These are phyloP conservation scores for Anagrus nilaparvatae DNA, from an alignment of 1,140 invertebrate species.

Conservation along the genomic window DNA sequence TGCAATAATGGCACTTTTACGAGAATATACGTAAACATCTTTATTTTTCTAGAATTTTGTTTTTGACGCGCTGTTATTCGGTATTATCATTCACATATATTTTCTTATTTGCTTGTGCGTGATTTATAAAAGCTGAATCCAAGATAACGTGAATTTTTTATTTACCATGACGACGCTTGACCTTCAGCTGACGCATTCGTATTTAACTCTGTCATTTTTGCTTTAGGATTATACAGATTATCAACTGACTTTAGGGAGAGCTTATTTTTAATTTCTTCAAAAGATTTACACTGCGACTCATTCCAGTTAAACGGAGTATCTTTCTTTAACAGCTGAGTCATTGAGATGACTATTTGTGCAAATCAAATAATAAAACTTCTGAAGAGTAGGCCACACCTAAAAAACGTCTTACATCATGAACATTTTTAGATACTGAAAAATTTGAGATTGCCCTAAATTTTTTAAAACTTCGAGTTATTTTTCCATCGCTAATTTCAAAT, in stretches of 20 bases:
- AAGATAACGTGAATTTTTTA: no score
- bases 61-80: no score
- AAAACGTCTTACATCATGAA: slow-evolving; percentile 35
- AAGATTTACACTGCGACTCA: not conserved
- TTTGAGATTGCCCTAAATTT: slow-evolving; percentile 31
- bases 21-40: no score
- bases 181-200: slow-evolving; percentile 18
- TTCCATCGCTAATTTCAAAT: no score
- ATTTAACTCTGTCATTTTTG: slow-evolving; percentile 15
- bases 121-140: no score
- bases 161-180: slow-evolving; percentile 11
- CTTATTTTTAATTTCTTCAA: slow-evolving; percentile 8
- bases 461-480: slow-evolving; percentile 26
- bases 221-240: slow-evolving; percentile 9
- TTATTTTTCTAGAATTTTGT: no score
- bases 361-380: slow-evolving; percentile 31
- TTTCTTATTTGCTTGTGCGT: no score
- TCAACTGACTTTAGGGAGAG: not conserved
- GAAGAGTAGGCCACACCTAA: slow-evolving; percentile 38
- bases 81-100: no score
- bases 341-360: slow-evolving; percentile 20
- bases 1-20: no score
- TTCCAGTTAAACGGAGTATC: slow-evolving; percentile 1
- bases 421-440: slow-evolving; percentile 25
- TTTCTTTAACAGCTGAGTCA: slow-evolving; percentile 14